Percentiles rank a stretch among this genome's conserved stretches.
Evolutionary conservation across 2,888 invertebrate species (phyloP).

Genomic region (Linyphia triangularis): DNA sequence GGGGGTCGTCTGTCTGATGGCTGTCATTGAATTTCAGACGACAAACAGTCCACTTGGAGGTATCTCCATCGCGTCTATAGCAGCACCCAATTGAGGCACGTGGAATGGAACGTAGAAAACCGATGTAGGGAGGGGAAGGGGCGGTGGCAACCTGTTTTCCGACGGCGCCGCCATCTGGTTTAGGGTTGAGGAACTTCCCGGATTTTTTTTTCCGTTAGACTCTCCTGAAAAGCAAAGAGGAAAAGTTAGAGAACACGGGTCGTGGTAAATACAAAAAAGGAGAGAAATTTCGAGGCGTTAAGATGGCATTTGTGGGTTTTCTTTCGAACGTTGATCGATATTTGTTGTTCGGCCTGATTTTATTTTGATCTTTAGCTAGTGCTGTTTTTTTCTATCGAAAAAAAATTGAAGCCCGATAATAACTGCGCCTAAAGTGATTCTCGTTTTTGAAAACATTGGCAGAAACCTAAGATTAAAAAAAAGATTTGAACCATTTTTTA

Average conservation of each 20-base stretch:
- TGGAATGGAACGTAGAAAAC: slow-evolving; percentile 47
- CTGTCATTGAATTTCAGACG: not conserved
- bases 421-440: not conserved
- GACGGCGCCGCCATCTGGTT: slow-evolving; percentile 58
- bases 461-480: not conserved
- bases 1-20: not conserved
- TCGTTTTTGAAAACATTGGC: no score
- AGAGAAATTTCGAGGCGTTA: not conserved
- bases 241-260: not conserved
- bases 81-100: slow-evolving; percentile 52
- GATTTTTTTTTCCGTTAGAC: slow-evolving; percentile 7
- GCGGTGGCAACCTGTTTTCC: slow-evolving; percentile 63
- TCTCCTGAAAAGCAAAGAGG: not conserved
- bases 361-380: not conserved
- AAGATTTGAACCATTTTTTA: not conserved
- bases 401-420: not conserved
- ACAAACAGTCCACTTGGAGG: not conserved
- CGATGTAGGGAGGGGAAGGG: not conserved
- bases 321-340: not conserved
- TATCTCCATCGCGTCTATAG: slow-evolving; percentile 1
- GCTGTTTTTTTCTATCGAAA: not conserved
- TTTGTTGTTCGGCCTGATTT: not conserved
- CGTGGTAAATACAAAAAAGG: not conserved
- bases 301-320: not conserved
- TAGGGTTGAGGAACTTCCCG: slow-evolving; percentile 7